Conservation (phyloP, 2,113 vertebrate genomes). For the Pipra filicauda region DNA sequence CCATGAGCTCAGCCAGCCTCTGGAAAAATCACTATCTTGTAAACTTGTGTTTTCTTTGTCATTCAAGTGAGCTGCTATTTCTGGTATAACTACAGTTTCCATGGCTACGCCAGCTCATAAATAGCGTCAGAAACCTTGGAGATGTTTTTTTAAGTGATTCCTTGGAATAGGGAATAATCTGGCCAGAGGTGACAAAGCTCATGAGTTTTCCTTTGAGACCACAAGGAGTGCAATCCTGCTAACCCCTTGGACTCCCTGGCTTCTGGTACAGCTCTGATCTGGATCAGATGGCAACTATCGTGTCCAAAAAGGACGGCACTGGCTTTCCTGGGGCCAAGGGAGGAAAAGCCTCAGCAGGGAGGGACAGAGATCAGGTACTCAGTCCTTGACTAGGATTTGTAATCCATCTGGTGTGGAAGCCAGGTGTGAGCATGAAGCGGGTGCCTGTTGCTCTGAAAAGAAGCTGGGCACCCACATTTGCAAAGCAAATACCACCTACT, state of each 20-base stretch:
- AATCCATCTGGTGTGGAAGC: not conserved
- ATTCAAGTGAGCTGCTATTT: conserved; percentile 43
- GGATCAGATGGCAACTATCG: rapidly evolving
- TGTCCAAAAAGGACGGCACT: not conserved
- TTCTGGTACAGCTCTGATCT: not conserved
- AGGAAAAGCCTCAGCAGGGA: not conserved
- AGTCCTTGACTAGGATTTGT: not conserved
- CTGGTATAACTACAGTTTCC: conserved; percentile 47
- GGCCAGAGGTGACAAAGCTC: not conserved
- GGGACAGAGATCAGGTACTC: not conserved
- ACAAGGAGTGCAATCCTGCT: not conserved
- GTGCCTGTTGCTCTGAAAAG: not conserved
- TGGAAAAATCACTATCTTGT: conserved; percentile 41
- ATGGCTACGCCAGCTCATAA: conserved; percentile 52
- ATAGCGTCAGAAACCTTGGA: conserved; percentile 52
- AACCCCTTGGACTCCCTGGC: rapidly evolving
- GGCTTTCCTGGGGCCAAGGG: not conserved
- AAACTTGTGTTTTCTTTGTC: conserved; percentile 56
- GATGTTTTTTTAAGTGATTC: conserved; percentile 4
- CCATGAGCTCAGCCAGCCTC: conserved; percentile 1
- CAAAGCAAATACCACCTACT: not conserved
- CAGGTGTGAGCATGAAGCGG: not conserved
- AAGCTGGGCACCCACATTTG: not conserved
- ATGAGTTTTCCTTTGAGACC: not conserved
- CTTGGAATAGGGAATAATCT: not conserved